phyloP scores from a whole-genome alignment of 2,888 invertebrate genomes.

The Fragum sueziense region DNA sequence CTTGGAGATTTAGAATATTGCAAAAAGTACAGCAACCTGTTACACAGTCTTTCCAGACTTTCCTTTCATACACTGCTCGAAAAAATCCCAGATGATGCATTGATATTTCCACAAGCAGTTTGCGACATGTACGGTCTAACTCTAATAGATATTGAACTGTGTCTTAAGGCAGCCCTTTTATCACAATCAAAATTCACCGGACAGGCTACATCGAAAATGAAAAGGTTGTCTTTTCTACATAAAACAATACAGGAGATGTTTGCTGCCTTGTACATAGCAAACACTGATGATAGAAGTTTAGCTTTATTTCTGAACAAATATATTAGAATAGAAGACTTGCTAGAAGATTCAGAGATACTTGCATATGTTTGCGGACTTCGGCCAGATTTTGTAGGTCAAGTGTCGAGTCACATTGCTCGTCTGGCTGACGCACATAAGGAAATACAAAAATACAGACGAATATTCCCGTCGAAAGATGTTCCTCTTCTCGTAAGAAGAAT shows the following conservation, averaged over 20 bases:
- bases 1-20: not conserved
- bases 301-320: not conserved
- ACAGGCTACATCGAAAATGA: not conserved
- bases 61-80: not conserved
- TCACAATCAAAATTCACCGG: constrained; percentile 1
- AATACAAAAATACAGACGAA: not conserved
- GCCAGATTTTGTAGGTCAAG: not conserved
- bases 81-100: not conserved
- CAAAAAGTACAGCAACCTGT: not conserved
- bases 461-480: too few relatives aligned
- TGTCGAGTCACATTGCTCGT: not conserved
- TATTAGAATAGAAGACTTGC: not conserved
- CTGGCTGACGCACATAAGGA: not conserved
- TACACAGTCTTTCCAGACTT: not conserved
- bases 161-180: not conserved
- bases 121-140: not conserved
- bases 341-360: not conserved
- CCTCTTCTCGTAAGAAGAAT: too few relatives aligned
- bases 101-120: not conserved
- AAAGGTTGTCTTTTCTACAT: constrained; percentile 7
- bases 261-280: not conserved
- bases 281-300: not conserved
- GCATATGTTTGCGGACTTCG: not conserved
- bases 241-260: constrained; percentile 14
- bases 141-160: not conserved